phyloP scores from a whole-genome alignment of 2,888 invertebrate genomes.

The Callyntrura sp. region DNA sequence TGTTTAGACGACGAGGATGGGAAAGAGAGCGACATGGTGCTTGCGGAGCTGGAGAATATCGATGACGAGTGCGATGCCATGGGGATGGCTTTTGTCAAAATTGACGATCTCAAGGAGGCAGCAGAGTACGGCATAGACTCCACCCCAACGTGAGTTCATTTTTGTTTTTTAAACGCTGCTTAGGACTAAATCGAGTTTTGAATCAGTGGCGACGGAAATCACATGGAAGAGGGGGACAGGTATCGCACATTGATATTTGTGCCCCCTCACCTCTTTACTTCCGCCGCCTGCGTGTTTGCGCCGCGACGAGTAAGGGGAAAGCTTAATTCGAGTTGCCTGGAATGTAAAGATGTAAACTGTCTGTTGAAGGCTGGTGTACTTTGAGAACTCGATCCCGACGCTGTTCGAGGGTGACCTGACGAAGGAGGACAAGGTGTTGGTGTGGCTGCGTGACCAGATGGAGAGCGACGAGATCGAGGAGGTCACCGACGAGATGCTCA shows the following conservation, averaged over 20 bases:
- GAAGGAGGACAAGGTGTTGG: conserved; percentile 92
- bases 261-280: no score
- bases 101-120: conserved; percentile 92
- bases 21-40: conserved; percentile 92
- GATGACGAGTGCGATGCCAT: conserved; percentile 88
- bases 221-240: no score
- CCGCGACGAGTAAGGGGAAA: no score
- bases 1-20: conserved; percentile 97
- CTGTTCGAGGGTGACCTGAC: conserved; percentile 94
- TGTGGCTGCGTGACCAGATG: conserved; percentile 94
- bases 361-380: conserved; percentile 90
- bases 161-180: no score
- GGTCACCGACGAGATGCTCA: conserved; percentile 97
- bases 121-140: conserved; percentile 95
- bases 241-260: no score
- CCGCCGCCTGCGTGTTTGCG: no score
- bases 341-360: not conserved
- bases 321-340: no score
- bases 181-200: no score
- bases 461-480: conserved; percentile 98
- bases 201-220: no score
- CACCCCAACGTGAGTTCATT: conserved; percentile 88
- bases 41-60: conserved; percentile 96
- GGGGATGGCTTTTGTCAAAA: conserved; percentile 96
- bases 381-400: conserved; percentile 96